Evolutionary conservation across 2,113 vertebrate species (phyloP).

Genomic region (Poecilia latipinna): DNA sequence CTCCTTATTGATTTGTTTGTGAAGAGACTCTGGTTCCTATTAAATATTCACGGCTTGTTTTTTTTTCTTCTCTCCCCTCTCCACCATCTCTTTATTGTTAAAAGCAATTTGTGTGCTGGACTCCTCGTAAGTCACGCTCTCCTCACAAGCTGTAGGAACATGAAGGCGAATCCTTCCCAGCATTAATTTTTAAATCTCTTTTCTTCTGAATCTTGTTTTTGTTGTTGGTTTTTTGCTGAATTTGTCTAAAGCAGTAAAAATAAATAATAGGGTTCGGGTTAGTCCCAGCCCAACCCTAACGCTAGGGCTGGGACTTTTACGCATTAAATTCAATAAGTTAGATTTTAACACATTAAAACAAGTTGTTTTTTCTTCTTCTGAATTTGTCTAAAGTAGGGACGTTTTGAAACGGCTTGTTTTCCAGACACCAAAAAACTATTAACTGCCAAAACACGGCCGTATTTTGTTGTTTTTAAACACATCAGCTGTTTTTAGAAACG

Average conservation of each 20-base stretch:
- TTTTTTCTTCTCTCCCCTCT: conserved; percentile 62
- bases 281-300: background rate
- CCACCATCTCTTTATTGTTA: conserved; percentile 74
- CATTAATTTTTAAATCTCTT: conserved; percentile 78
- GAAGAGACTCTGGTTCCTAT: conserved; percentile 72
- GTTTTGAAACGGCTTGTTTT: too few relatives aligned
- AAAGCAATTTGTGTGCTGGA: conserved; percentile 71
- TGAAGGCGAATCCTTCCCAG: conserved; percentile 71
- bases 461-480: too few relatives aligned
- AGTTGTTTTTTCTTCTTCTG: conserved; percentile 18
- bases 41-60: conserved; percentile 80
- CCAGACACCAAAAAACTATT: too few relatives aligned
- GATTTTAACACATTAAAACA: background rate
- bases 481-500: too few relatives aligned
- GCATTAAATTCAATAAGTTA: too few relatives aligned
- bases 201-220: conserved; percentile 67
- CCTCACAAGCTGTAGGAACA: conserved; percentile 71
- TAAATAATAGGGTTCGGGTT: conserved; percentile 64
- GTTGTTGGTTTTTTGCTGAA: conserved; percentile 50
- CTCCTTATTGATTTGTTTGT: conserved; percentile 81
- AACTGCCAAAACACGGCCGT: too few relatives aligned
- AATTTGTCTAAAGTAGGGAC: too few relatives aligned
- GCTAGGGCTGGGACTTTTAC: too few relatives aligned
- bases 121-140: conserved; percentile 63
- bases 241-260: conserved; percentile 63